Conservation (phyloP, 2,113 vertebrate species). For the Ochotona curzoniae region DNA sequence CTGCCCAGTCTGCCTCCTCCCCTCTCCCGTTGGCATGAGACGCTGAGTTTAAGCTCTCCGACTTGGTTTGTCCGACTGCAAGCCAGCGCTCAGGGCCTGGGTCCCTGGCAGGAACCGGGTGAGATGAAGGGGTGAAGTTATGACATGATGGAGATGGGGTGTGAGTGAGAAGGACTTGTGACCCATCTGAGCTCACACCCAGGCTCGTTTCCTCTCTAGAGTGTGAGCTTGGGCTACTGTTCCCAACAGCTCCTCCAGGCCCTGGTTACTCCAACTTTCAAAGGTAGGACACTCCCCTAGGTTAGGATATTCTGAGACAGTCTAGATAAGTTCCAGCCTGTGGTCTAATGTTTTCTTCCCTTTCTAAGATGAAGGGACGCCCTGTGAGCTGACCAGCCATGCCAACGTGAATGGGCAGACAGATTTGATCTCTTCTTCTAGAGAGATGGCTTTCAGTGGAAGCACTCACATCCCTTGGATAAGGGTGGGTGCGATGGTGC, state of each 20-base stretch:
- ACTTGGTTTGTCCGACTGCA: neutral
- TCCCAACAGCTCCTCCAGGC: neutral
- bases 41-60: neutral
- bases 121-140: fast-evolving
- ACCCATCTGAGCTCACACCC: too few relatives aligned
- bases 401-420: neutral
- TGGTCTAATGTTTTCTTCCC: neutral
- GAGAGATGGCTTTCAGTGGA: neutral
- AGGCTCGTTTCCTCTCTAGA: neutral
- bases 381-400: fast-evolving
- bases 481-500: neutral
- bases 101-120: neutral
- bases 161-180: neutral
- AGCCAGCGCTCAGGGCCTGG: fast-evolving
- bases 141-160: fast-evolving
- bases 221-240: too few relatives aligned
- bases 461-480: neutral
- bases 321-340: too few relatives aligned
- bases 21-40: too few relatives aligned
- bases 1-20: fast-evolving
- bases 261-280: neutral
- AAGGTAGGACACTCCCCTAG: neutral
- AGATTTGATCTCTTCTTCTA: neutral
- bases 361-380: neutral
- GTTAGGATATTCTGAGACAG: neutral